Evolutionary conservation across 1,140 invertebrate species (phyloP), one percentile per base, ranked within the genome.

Genomic region (Pogonomyrmex barbatus): DNA sequence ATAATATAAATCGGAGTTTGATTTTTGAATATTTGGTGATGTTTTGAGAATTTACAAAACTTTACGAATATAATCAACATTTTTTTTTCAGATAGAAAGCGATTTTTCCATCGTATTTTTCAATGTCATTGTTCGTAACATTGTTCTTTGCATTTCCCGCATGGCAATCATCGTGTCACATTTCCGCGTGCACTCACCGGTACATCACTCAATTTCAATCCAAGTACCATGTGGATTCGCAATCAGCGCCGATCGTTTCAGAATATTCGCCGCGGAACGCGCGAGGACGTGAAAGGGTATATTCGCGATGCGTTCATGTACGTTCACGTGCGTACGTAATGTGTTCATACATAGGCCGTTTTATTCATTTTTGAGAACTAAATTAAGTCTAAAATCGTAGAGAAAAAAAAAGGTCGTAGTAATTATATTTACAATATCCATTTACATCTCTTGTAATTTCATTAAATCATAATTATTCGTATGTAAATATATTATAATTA

Each of bases 131-230:
- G 52, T 36, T 52, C 12, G 24, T 33, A 70, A 70, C 42, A 33
- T 10, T 70, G 24, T 50, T 70, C 5, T 70, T 50, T 6, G 30
- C 3, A 71, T 71, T 71, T 50, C 47, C 6, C 24, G 12, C 47
- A 52, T 52, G 12, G 45, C 6, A 71, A 71, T 50, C 24, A 50
- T 67, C n/a, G n/a, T 24, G 63, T 67, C 63, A 42, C 30, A 71
- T 52, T 71, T 6, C 45, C n/a, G 12, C 67, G n/a, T 58, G 73
- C 36, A 42, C 58, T 76, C 33, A 10, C 9, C 52, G 8, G 8
- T 14, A 70, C 52, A 24, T 33, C 58, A 76, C 70, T 76, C 79
- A 88, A 88, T 86, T 89, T 78, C 62, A 89, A 79, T 58, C 75
- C 36, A 52, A 76, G 24, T 47, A 75, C 52, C 56, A 33, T 78